phyloP scores from a whole-genome alignment of 2,797 vertebrate genomes.

The Aeoliscus strigatus region DNA sequence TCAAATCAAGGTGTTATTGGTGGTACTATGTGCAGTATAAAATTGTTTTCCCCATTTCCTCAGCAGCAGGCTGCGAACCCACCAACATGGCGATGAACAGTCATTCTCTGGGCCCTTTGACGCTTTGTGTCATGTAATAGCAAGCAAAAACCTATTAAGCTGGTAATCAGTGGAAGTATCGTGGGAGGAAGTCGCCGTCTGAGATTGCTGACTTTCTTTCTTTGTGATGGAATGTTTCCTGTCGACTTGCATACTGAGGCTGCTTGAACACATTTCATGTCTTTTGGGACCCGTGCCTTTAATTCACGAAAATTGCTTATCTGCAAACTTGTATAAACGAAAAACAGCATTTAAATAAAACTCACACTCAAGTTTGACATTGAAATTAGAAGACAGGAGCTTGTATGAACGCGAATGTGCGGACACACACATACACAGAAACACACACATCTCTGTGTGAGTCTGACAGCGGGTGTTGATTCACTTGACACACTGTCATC shows the following conservation, averaged over 20 bases:
- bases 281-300: constrained; percentile 44
- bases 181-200: constrained; percentile 48
- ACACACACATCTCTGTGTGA: neutral
- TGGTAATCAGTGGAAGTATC: constrained; percentile 67
- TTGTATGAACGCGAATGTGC: neutral
- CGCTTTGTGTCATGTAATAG: constrained; percentile 65
- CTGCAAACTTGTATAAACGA: constrained; percentile 26
- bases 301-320: constrained; percentile 51
- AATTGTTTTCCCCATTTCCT: constrained; percentile 71
- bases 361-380: constrained; percentile 4
- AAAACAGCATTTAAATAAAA: constrained; percentile 13
- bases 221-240: constrained; percentile 63
- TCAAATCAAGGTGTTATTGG: constrained; percentile 39
- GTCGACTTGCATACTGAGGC: constrained; percentile 47
- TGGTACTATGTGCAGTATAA: constrained; percentile 46
- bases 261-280: constrained; percentile 46
- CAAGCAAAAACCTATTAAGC: constrained; percentile 68
- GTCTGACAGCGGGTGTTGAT: constrained; percentile 23
- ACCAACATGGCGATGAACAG: constrained; percentile 62
- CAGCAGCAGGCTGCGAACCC: constrained; percentile 42
- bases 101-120: constrained; percentile 65
- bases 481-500: constrained; percentile 36
- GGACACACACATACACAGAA: neutral
- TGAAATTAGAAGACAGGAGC: neutral
- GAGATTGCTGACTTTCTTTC: constrained; percentile 42